Conservation (phyloP, 2,797 vertebrate species). For the Heterohyrax brucei region DNA sequence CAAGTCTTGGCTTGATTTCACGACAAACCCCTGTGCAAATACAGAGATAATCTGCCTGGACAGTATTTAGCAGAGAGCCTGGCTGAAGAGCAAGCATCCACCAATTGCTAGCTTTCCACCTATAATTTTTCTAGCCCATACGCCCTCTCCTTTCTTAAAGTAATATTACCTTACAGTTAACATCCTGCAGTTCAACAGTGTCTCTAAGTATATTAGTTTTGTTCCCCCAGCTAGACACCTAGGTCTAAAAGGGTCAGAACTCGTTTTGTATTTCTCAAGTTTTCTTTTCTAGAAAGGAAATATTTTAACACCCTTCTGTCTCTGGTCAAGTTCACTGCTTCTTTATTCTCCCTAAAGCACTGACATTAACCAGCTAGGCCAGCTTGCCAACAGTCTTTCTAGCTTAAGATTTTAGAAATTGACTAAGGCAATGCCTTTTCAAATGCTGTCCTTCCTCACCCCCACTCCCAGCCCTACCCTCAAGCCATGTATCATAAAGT, state of each 20-base stretch:
- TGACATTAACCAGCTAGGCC: not conserved
- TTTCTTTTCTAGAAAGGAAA: constrained; percentile 19
- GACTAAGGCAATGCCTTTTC: not conserved
- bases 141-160: not conserved
- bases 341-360: constrained; percentile 16
- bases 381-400: constrained; percentile 6
- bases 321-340: not conserved
- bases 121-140: not conserved
- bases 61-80: not conserved
- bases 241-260: not conserved
- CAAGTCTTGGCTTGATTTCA: not conserved
- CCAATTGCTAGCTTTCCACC: not conserved
- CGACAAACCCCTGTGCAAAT: not conserved
- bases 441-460: not conserved
- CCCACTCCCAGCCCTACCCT: no score
- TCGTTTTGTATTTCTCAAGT: not conserved
- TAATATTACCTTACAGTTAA: not conserved
- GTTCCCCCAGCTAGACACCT: not conserved
- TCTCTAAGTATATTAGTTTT: not conserved
- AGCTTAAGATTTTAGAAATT: constrained; percentile 43
- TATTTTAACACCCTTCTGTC: constrained; percentile 12
- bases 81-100: not conserved
- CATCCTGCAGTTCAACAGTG: not conserved
- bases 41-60: not conserved
- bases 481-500: not conserved